Base-by-base conservation (phyloP, 2,797 vertebrate species). In the Telmatherina bonti region DNA sequence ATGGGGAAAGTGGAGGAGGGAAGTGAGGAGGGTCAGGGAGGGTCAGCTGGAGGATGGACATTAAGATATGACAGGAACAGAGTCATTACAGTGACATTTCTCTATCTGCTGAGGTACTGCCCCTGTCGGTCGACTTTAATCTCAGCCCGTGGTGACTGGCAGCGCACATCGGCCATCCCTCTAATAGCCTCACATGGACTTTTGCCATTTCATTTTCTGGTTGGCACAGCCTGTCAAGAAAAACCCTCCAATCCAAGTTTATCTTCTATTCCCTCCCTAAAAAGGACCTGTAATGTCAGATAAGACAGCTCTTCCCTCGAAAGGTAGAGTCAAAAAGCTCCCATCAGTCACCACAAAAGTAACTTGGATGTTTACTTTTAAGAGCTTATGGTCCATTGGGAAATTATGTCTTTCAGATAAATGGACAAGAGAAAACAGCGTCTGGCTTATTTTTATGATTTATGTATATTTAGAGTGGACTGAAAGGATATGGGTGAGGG, bases 401-500 rank as follows among this genome's bases (percentile, higher is more conserved):
- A 81, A 80, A 86, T 22, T 60, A 74, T 74, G 70, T 71, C 70
- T 18, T 74, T 58, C 22, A 62, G 79, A 84, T 62, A 26, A 62
- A 87, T 72, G 54, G 38, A 75, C 31, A 29, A 36, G 29, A 62
- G 49, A 15, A 30, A 13, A 63, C 45, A 61, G 45, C 35, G 58
- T 27, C 51, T 74, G 43, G 81, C 29, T 38, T 57, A 67, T 62
- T 51, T 67, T 57, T 7, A 54, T 75, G 43, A 82, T 31, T 38
- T 57, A 67, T 62, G 54, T 67, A 60, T 53, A 62, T 68, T 65
- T 60, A 54, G 63, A 59, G 36, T 45, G 70, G 56, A 65, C 3
- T 13, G 70, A 93, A 96, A 98, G 96, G 97, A 98, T 98, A 97
- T 97, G 94, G 88, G 96, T 90, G 79, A 95, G 91, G 70, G 89